phyloP scores from a whole-genome alignment of 1,140 invertebrate species.

The Vollenhovia emeryi region DNA sequence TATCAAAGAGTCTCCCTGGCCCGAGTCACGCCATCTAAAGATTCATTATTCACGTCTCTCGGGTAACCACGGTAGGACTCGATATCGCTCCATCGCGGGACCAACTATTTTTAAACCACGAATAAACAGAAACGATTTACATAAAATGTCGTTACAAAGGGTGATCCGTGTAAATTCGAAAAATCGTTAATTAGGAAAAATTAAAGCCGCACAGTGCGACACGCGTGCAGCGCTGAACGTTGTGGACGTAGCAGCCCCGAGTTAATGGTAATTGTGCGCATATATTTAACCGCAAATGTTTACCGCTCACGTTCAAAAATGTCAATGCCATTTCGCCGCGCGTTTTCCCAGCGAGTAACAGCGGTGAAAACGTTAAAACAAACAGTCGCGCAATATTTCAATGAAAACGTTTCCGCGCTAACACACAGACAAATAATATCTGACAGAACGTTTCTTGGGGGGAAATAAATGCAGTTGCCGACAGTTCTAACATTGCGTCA shows the following conservation, averaged over 20 bases:
- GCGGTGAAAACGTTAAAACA: conserved; percentile 47
- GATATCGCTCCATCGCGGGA: conserved; percentile 4
- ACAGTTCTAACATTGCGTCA: conserved; percentile 48
- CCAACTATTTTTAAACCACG: background rate
- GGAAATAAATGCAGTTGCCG: conserved; percentile 53
- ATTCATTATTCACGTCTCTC: conserved; percentile 46
- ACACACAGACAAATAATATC: conserved; percentile 49
- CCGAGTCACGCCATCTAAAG: conserved; percentile 29
- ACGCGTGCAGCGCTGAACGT: background rate
- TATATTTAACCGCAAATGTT: conserved; percentile 52
- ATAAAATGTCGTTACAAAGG: conserved; percentile 22
- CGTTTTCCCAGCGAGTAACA: conserved; percentile 26
- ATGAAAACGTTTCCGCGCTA: conserved; percentile 43
- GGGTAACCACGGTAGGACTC: background rate
- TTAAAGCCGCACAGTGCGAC: conserved; percentile 8
- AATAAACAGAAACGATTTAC: conserved; percentile 19
- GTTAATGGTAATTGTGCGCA: conserved; percentile 49
- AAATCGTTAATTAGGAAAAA: conserved; percentile 30
- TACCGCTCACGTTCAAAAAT: conserved; percentile 46
- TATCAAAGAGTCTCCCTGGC: conserved; percentile 40
- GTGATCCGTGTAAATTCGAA: background rate
- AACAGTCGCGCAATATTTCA: conserved; percentile 59
- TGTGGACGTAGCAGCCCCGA: conserved; percentile 15
- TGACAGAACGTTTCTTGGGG: conserved; percentile 54
- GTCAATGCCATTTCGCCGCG: conserved; percentile 44